These are phyloP conservation scores for Eupristina koningsbergeri DNA, from an alignment of 1,140 invertebrate genomes.

Conservation along the genomic window DNA sequence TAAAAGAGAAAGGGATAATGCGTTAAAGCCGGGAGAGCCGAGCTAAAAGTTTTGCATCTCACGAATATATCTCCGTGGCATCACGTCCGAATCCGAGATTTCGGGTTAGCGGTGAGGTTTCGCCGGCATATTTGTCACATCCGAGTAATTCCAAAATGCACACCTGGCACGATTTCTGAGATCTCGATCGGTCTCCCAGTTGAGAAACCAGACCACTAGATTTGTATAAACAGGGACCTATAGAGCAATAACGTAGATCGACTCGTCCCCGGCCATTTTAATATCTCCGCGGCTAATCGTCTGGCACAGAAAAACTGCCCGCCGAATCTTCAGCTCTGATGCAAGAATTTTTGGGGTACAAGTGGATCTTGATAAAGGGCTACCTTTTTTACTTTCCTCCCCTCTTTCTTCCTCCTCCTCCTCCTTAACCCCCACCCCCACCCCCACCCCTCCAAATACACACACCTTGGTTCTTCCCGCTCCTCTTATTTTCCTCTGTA, in stretches of 20 bases:
- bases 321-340: constrained; percentile 54
- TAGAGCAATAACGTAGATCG: constrained; percentile 48
- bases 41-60: neutral
- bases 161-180: constrained; percentile 60
- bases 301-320: constrained; percentile 56
- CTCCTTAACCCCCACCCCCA: too few relatives aligned
- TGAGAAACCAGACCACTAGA: constrained; percentile 50
- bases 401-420: constrained; percentile 50
- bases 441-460: too few relatives aligned
- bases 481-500: constrained; percentile 49
- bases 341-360: constrained; percentile 65
- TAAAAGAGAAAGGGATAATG: neutral
- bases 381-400: neutral
- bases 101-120: constrained; percentile 56
- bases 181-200: constrained; percentile 2
- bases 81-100: constrained; percentile 37
- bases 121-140: constrained; percentile 71
- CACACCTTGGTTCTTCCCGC: too few relatives aligned
- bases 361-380: constrained; percentile 65
- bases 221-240: constrained; percentile 40
- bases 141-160: constrained; percentile 67
- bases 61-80: constrained; percentile 39
- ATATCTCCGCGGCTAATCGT: constrained; percentile 67
- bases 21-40: neutral
- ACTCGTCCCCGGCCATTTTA: constrained; percentile 59